These are phyloP conservation scores for Capitulum mitella DNA, from an alignment of 2,888 invertebrate species.

Conservation along the genomic window DNA sequence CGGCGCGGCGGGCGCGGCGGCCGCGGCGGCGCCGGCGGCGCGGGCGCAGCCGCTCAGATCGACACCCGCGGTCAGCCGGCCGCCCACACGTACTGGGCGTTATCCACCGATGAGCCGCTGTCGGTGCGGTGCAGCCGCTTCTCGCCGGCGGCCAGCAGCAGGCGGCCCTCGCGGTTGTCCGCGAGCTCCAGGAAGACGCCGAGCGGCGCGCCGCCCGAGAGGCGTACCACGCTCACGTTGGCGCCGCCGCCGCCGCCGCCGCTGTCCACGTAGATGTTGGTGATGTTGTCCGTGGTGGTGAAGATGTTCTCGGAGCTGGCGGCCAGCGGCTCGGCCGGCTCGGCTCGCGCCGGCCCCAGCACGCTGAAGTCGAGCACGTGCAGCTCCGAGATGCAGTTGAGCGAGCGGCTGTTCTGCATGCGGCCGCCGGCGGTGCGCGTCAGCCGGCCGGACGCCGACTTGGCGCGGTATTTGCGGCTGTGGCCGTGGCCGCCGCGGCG, in stretches of 20 bases:
- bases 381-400: constrained; percentile 33
- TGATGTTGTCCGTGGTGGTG: constrained; percentile 11
- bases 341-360: background rate
- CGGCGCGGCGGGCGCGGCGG: background rate
- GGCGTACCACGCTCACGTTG: constrained; percentile 2
- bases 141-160: constrained; percentile 10
- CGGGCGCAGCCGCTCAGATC: background rate
- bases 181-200: constrained; percentile 16
- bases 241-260: background rate
- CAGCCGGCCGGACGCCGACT: background rate
- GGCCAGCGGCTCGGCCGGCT: background rate
- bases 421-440: constrained; percentile 35
- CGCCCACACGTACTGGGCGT: constrained; percentile 18
- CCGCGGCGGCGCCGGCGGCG: background rate
- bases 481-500: background rate
- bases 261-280: background rate
- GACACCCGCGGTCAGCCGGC: background rate
- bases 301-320: background rate
- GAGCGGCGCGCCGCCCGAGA: background rate
- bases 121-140: background rate
- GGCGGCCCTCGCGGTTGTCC: background rate
- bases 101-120: background rate
- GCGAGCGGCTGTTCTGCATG: constrained; percentile 34
- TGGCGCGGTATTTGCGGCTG: constrained; percentile 18
- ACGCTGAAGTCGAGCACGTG: constrained; percentile 16